Evolutionary conservation across 1,140 invertebrate genomes (phyloP).

Genomic region (Fopius arisanus): DNA sequence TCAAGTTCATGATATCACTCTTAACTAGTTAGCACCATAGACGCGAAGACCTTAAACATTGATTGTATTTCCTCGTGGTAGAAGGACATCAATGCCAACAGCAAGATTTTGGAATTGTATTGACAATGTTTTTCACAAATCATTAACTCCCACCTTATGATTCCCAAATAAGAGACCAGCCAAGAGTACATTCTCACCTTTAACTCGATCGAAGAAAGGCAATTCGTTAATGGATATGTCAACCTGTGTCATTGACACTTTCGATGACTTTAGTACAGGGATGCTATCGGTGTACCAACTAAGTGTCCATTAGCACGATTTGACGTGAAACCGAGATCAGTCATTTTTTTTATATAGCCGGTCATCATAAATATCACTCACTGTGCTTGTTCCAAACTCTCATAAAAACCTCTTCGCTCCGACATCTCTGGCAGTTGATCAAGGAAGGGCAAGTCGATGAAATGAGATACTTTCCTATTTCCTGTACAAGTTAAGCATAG

Average conservation of each 20-base stretch:
- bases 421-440: slow-evolving; percentile 32
- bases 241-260: not conserved
- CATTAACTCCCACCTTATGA: not conserved
- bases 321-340: not conserved
- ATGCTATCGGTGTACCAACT: not conserved
- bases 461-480: slow-evolving; percentile 24
- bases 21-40: too few relatives aligned
- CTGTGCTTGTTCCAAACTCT: slow-evolving; percentile 22
- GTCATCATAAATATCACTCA: slow-evolving; percentile 31
- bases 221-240: not conserved
- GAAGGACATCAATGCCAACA: not conserved
- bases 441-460: slow-evolving; percentile 21
- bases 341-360: slow-evolving; percentile 1
- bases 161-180: not conserved
- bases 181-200: not conserved
- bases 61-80: too few relatives aligned
- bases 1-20: too few relatives aligned
- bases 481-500: slow-evolving; percentile 16
- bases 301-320: not conserved
- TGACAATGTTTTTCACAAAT: not conserved
- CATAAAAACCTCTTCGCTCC: slow-evolving; percentile 22
- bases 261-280: not conserved
- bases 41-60: too few relatives aligned
- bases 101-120: not conserved
- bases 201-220: not conserved